phyloP scores from a whole-genome alignment of 2,797 vertebrate genomes.

The Peromyscus attwateri region DNA sequence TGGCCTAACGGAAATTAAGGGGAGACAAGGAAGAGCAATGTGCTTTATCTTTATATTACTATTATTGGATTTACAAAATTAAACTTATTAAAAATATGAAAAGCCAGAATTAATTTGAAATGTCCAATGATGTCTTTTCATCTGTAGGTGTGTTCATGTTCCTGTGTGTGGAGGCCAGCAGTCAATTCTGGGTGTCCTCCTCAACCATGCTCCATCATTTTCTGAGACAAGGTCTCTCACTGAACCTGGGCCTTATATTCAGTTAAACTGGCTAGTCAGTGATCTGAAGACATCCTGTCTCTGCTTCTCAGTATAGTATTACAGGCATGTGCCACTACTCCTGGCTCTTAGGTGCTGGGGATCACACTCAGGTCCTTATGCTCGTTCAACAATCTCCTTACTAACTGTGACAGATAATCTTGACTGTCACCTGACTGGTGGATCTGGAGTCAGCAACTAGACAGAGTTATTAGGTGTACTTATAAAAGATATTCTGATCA shows the following conservation, averaged over 20 bases:
- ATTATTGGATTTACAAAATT: conserved; percentile 32
- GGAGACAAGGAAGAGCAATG: not conserved
- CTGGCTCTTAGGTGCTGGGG: not conserved
- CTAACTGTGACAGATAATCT: not conserved
- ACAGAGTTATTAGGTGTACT: not conserved
- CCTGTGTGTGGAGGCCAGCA: not conserved
- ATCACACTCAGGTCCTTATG: not conserved
- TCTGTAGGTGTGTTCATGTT: not conserved
- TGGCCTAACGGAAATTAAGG: not conserved
- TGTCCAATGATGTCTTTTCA: not conserved
- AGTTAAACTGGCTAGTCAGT: not conserved
- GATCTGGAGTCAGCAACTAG: not conserved
- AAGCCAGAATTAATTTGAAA: not conserved
- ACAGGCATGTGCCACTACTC: not conserved
- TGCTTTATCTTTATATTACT: not conserved
- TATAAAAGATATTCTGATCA: not conserved
- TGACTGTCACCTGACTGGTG: not conserved
- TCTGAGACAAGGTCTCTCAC: not conserved
- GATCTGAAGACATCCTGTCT: too few species aligned
- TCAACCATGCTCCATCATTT: not conserved
- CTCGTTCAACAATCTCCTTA: not conserved
- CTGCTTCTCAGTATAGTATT: not conserved
- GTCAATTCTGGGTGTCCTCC: not conserved
- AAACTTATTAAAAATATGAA: conserved; percentile 9
- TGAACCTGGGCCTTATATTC: not conserved